Base-by-base conservation (phyloP, 2,113 vertebrate genomes). In the Chascanopsetta lugubris region DNA sequence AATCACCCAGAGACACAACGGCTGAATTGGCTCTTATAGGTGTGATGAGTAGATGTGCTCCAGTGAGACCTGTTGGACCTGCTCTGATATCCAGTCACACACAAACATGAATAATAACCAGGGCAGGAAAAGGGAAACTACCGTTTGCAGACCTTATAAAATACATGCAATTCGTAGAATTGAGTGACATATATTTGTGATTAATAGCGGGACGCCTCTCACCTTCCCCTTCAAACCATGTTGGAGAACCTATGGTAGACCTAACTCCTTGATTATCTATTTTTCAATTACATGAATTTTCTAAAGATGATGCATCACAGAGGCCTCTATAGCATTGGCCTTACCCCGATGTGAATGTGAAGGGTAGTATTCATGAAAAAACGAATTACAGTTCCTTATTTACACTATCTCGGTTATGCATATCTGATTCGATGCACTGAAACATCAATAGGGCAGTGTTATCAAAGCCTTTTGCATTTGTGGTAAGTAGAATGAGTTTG, bases 1-100 rank as follows among this genome's bases (percentile, higher is more conserved):
- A 8, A 22, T 12, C 42, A 74, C 55, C 40, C 29, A 6, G 32
- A 59, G 47, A 61, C 63, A 69, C 47, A 73, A 18, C 65, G 46
- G 72, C 45, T 57, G 51, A 38, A 34, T 46, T 20, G 38, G 48
- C 54, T 72, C 59, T 30, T 48, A 49, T 72, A 81, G 58, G 77
- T 82, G 67, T 56, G 50, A 20, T 6, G 42, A 61, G 27, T 5
- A 47, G 46, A 62, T 59, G 21, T 36, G 40, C 29, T 27, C 53
- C 13, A 8, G 42, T 24, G 32, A 36, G 9, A 21, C 32, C 21
- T 59, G 21, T 42, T 47, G 0, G 54, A 42, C 34, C 3, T 20
- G 5, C 29, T 25, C 59, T 36, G 3, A 60, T 26, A 24, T 13
- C 22, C 20, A 38, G 1, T 15, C 21, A 40, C 2, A 17, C 38